Conservation (phyloP, 1,140 invertebrate species). For the Heterodera carotae region DNA sequence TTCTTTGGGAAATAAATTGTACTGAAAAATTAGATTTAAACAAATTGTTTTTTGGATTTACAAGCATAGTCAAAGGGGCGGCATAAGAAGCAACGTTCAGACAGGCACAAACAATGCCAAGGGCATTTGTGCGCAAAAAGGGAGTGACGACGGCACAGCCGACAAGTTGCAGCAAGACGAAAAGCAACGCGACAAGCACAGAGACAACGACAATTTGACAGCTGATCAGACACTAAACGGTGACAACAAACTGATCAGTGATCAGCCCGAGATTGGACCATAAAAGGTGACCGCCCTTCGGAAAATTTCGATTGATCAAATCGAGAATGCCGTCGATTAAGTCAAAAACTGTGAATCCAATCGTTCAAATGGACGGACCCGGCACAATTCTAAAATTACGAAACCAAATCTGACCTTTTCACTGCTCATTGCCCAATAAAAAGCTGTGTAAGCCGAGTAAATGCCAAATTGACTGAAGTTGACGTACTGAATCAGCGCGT, state of each 20-base stretch:
- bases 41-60: neutral
- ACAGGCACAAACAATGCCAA: neutral
- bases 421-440: conserved; percentile 10
- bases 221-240: conserved; percentile 1
- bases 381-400: too few species aligned
- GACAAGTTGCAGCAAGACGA: neutral
- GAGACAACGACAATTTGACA: neutral
- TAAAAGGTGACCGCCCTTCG: too few species aligned
- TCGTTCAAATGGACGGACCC: too few species aligned
- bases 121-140: neutral
- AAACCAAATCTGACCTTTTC: neutral
- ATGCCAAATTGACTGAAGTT: neutral
- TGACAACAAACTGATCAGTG: neutral
- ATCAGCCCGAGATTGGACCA: too few species aligned
- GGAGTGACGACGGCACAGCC: conserved; percentile 6
- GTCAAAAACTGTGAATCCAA: too few species aligned
- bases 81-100: neutral
- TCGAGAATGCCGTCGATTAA: too few species aligned
- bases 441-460: neutral
- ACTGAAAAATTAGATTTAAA: neutral
- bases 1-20: neutral
- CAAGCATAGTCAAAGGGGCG: neutral
- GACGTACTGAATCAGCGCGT: neutral
- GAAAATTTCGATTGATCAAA: too few species aligned
- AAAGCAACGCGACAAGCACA: neutral